Conservation (phyloP, 2,888 invertebrate genomes). For the Trissoscelio sp. region DNA sequence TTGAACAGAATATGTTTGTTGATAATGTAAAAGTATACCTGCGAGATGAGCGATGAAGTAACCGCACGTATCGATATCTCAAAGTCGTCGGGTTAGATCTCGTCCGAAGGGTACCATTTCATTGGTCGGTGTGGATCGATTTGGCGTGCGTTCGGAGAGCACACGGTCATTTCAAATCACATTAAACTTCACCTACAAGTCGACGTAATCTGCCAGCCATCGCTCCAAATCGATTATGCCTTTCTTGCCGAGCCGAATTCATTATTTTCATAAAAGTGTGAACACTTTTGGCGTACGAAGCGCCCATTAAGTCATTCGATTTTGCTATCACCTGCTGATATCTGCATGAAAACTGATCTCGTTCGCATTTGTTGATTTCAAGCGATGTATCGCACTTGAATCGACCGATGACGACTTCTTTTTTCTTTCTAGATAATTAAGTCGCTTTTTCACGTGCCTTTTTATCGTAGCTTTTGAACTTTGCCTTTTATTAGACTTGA, state of each 20-base stretch:
- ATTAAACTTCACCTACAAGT: conserved; percentile 64
- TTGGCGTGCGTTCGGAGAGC: conserved; percentile 45
- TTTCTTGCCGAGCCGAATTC: conserved; percentile 22
- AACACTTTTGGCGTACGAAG: conserved; percentile 22
- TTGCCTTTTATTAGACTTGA: too few relatives aligned
- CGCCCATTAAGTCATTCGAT: conserved; percentile 6
- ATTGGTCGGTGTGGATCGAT: conserved; percentile 60
- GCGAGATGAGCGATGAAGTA: conserved; percentile 48
- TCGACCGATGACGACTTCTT: not conserved
- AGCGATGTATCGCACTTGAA: not conserved
- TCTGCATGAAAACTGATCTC: not conserved
- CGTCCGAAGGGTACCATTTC: conserved; percentile 50
- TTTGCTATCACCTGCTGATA: not conserved
- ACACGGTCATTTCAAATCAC: conserved; percentile 63
- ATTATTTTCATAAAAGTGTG: conserved; percentile 40
- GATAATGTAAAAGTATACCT: conserved; percentile 41
- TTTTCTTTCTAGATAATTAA: too few relatives aligned
- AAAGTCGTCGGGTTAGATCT: conserved; percentile 55
- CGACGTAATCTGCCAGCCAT: conserved; percentile 30
- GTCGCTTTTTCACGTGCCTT: too few relatives aligned
- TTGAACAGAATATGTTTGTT: conserved; percentile 32
- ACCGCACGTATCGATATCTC: conserved; percentile 59
- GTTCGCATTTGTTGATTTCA: too few relatives aligned
- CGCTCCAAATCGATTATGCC: conserved; percentile 39
- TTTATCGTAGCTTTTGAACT: too few relatives aligned